A percentile compares a stretch with the other conserved stretches of the same genome.
Conservation (phyloP, 1,140 invertebrate species). For the Lamellibrachia luymesi region DNA sequence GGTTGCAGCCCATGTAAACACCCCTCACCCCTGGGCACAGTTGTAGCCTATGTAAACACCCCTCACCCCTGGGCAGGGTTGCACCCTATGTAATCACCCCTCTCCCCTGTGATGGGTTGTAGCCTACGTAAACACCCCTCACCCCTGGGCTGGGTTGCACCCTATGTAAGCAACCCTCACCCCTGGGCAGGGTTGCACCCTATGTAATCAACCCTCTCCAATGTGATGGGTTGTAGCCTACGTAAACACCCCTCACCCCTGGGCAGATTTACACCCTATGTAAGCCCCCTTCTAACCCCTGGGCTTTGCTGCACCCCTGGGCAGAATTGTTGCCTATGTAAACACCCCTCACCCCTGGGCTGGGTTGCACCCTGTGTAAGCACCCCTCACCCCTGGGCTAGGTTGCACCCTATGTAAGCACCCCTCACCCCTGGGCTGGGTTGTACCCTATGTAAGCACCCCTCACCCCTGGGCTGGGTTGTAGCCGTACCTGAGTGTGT, state of each 20-base stretch:
- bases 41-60: background rate
- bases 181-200: background rate
- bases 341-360: too few species aligned
- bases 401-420: background rate
- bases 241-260: too few species aligned
- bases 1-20: background rate
- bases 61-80: too few species aligned
- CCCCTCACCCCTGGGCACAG: background rate
- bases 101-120: background rate
- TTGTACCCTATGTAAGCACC: background rate
- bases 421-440: background rate
- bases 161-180: background rate
- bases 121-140: background rate
- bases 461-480: background rate
- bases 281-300: background rate
- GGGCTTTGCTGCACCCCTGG: background rate
- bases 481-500: slow-evolving; percentile 8
- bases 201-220: too few species aligned
- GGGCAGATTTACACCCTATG: too few species aligned
- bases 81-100: too few species aligned
- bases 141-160: background rate
- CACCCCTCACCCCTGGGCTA: background rate
- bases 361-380: background rate
- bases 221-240: too few species aligned
- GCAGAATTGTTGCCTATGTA: background rate